These are phyloP conservation scores for Hyaena hyaena DNA, from an alignment of 2,113 vertebrate genomes.

Conservation along the genomic window DNA sequence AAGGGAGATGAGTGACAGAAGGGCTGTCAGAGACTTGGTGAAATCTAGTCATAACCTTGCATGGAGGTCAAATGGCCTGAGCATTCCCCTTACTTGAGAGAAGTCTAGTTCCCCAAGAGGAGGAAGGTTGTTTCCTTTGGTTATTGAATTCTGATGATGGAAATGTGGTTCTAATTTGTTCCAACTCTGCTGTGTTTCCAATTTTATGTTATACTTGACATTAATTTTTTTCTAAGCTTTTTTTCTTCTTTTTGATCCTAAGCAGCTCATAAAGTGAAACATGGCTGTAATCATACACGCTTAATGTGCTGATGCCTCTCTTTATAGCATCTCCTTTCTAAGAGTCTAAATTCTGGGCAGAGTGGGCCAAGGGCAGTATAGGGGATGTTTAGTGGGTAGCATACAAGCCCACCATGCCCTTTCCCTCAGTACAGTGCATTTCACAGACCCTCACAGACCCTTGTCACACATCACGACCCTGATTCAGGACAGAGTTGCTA, in stretches of 20 bases:
- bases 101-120: background rate
- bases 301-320: background rate
- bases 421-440: background rate
- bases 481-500: background rate
- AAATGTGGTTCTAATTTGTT: constrained; percentile 28
- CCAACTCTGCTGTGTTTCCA: background rate
- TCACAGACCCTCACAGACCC: background rate
- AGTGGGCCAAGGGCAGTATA: background rate
- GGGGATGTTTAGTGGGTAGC: background rate
- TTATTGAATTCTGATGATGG: background rate
- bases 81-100: background rate
- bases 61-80: background rate
- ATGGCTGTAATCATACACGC: background rate
- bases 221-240: background rate
- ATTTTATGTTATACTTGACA: background rate
- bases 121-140: background rate
- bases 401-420: background rate
- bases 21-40: background rate
- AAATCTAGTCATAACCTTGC: background rate
- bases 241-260: background rate
- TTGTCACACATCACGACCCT: background rate
- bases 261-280: background rate
- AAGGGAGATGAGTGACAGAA: background rate
- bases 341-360: background rate
- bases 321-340: background rate